Base-by-base conservation (phyloP, 1,140 invertebrate genomes). In the Drosophila punjabiensis region DNA sequence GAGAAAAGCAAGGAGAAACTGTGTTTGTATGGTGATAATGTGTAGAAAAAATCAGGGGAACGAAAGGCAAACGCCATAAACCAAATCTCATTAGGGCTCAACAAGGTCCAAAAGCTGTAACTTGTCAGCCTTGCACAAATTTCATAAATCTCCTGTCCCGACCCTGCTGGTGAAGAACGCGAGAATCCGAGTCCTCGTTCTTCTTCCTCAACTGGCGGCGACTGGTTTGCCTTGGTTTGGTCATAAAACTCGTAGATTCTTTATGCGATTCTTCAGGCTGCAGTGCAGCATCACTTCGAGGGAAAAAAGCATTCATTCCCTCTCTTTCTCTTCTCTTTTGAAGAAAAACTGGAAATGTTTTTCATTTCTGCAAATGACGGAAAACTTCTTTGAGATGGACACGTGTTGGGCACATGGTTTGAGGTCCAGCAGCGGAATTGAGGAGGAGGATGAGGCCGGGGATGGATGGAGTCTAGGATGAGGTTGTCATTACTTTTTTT, bases 171-270 rank as follows among this genome's bases (percentile, higher is more conserved):
- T 37, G 37, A 47, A 39, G 37, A 47, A 39, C 18, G 52, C 65
- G 33, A 30, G 61, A 66, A 39, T 59, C 43, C 53, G 61, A 32
- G 28, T 59, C 61, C 53, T 65, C 52, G 41, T 74, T 55, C 24
- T 45, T 56, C 37, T 39, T 20, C 18, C 14, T 6, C 52, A 13
- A 55, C 52, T 55, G 35, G 14, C 28, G 28, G 16, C 43, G 74
- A 77, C 75, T 77, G 69, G 85, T 84, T 88, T 84, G 69, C 84
- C 84, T 89, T 81, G 76, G 60, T 78, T 56, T 66, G 81, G 75
- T 70, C 84, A 83, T 83, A 87, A 85, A 80, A 76, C 63, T 33
- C n/a, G 69, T 20, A 75, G 59, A 76, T 75, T 76, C 73, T 43
- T 70, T 32, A 55, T 47, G 65, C 39, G 20, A 30, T 47, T 67